Base-by-base conservation (phyloP, 2,113 vertebrate genomes). In the Muscicapa adusta region DNA sequence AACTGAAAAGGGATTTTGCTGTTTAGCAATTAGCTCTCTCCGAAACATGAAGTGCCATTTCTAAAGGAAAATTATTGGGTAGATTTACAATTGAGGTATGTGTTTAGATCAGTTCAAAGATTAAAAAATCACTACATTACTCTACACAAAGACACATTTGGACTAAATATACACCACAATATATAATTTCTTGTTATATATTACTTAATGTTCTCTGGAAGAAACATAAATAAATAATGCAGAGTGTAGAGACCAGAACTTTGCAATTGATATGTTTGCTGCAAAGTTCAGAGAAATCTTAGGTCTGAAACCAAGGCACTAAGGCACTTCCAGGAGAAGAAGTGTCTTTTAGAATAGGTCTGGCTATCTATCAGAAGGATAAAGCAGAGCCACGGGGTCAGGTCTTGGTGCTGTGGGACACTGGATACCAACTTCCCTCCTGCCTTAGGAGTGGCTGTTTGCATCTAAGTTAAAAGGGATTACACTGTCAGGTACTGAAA, bases 201-300 rank as follows among this genome's bases (percentile, higher is more conserved):
- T 87, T 88, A 85, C 31, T 89, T 95, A 83, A 82, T 8, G 1
- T 88, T 93, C 86, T 96, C 85, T 91, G 45, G 70, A 91, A 96
- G 29, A 45, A 91, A 93, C 28, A 78, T 40, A 85, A 85, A 95
- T 85, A 94, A 87, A 89, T 66, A 91, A 91, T 38, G 47, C 29
- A 63, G 14, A 74, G 38, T 31, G 13, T 63, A 84, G 82, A 91
- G 62, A 70, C 33, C 70, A 79, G 42, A 89, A 92, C 26, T 75
- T 74, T 74, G 63, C 78, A 85, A 82, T 7, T 87, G 43, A 83
- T 67, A 71, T 3, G 6, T 84, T 79, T 85, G 29, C 80, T 62
- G 85, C 60, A 91, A 94, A 81, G 63, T 85, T 91, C 93, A 92
- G 48, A 93, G 77, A 93, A 93, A 74, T 68, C 40, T 85, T 79